A percentile compares a stretch with the other conserved stretches of the same genome.
Evolutionary conservation across 2,888 invertebrate genomes (phyloP).

Genomic region (Theristus sp.): DNA sequence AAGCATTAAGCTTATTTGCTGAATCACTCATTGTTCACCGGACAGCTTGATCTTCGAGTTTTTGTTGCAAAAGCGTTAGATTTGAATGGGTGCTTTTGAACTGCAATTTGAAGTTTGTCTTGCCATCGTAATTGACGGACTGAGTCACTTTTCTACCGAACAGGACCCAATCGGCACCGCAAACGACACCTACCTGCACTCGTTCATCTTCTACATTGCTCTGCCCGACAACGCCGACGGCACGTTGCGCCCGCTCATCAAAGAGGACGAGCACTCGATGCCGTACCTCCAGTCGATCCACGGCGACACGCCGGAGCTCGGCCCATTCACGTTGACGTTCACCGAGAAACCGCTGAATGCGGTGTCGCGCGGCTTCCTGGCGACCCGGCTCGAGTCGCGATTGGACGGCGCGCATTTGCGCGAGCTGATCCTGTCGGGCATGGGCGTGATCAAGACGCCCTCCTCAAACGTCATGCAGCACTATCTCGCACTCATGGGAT

Average conservation of each 20-base stretch:
- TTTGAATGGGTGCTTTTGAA: no score
- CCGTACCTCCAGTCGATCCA: slow-evolving; percentile 32
- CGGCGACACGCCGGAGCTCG: slow-evolving; percentile 58
- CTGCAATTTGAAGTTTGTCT: no score
- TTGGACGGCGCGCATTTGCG: slow-evolving; percentile 15
- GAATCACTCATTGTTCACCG: no score
- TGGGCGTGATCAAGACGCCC: not conserved
- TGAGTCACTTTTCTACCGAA: no score
- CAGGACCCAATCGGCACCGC: not conserved
- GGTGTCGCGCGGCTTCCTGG: not conserved
- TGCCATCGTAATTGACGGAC: no score
- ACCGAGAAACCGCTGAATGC: not conserved
- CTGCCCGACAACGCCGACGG: slow-evolving; percentile 38
- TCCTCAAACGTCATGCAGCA: not conserved
- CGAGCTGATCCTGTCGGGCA: slow-evolving; percentile 17
- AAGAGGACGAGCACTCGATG: slow-evolving; percentile 5
- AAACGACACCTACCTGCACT: not conserved
- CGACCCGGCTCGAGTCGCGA: not conserved
- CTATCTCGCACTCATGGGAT: slow-evolving; percentile 5
- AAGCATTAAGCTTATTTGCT: no score
- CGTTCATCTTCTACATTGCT: slow-evolving; percentile 6
- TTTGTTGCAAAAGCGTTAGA: no score
- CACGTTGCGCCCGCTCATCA: slow-evolving; percentile 6
- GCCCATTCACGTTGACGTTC: slow-evolving; percentile 43
- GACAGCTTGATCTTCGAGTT: no score